A percentile compares a stretch with the other conserved stretches of the same genome.
Conservation (phyloP, 1,140 invertebrate species). For the Drosophila pachea region DNA sequence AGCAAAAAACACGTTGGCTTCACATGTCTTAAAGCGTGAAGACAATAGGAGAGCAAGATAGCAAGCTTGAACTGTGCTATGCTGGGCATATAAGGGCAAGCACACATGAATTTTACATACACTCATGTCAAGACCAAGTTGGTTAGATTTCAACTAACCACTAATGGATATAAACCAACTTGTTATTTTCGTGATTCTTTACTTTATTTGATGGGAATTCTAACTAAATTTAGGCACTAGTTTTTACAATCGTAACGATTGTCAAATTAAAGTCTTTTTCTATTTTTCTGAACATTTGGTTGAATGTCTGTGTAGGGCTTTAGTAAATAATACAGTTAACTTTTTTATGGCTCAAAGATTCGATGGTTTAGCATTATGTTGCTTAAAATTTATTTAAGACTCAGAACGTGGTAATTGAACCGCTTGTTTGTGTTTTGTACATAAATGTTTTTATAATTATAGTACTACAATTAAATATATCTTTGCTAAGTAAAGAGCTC, state of each 20-base stretch:
- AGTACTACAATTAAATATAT: conserved; percentile 12
- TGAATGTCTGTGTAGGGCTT: conserved; percentile 1
- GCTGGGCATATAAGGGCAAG: background rate
- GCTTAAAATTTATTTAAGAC: conserved; percentile 10
- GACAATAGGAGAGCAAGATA: background rate
- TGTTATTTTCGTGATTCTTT: background rate
- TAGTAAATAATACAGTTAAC: conserved; percentile 8
- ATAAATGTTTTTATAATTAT: conserved; percentile 41
- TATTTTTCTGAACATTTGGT: background rate
- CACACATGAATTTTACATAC: background rate
- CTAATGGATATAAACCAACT: background rate
- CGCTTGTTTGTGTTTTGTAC: conserved; percentile 43
- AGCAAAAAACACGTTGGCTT: conserved; percentile 6
- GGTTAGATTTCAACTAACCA: background rate
- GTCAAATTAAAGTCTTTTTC: background rate
- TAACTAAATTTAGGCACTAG: conserved; percentile 9
- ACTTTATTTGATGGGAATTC: background rate
- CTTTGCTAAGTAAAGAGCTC: conserved; percentile 29
- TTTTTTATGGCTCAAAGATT: conserved; percentile 36
- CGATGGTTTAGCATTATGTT: conserved; percentile 12
- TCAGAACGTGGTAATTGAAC: background rate
- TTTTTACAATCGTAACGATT: conserved; percentile 5
- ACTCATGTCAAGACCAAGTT: background rate
- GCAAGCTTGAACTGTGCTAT: background rate
- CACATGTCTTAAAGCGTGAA: conserved; percentile 2